Conservation (phyloP, 1,140 invertebrate genomes). For the Lordiphosa mommai region DNA sequence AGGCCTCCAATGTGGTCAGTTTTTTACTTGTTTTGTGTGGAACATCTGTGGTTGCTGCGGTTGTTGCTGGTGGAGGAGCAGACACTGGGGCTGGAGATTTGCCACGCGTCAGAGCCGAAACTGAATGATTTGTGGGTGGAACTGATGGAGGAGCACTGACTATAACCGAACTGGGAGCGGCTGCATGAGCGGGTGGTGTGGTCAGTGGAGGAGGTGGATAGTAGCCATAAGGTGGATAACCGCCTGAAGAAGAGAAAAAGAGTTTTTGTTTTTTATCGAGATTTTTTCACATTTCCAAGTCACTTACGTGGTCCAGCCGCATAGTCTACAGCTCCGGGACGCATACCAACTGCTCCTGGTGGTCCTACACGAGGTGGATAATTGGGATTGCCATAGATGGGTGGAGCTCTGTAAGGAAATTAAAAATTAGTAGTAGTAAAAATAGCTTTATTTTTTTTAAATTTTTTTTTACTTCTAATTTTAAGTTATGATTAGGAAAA, state of each 20-base stretch:
- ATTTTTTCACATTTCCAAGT: not conserved
- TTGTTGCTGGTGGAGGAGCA: constrained; percentile 15
- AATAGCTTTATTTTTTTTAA: not conserved
- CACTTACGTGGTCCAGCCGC: constrained; percentile 64
- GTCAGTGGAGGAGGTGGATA: constrained; percentile 67
- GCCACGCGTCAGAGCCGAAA: constrained; percentile 47
- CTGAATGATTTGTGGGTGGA: constrained; percentile 60
- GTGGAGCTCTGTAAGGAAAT: constrained; percentile 31
- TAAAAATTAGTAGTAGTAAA: not conserved
- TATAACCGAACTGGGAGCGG: constrained; percentile 58
- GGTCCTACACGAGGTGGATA: constrained; percentile 58
- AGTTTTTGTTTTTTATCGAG: not conserved
- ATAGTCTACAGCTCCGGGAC: constrained; percentile 60
- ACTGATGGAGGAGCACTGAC: constrained; percentile 53
- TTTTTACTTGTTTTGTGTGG: constrained; percentile 64
- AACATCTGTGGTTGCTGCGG: constrained; percentile 23
- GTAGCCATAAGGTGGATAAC: constrained; percentile 70
- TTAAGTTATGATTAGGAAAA: too few species aligned
- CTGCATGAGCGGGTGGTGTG: constrained; percentile 52
- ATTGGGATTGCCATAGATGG: constrained; percentile 72
- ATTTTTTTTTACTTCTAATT: too few species aligned
- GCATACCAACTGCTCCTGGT: constrained; percentile 42
- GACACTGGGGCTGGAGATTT: constrained; percentile 32
- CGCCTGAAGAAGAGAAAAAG: constrained; percentile 27
- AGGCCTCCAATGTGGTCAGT: constrained; percentile 66